Conservation (phyloP, 2,113 vertebrate species). For the Brevimyrus niger region DNA sequence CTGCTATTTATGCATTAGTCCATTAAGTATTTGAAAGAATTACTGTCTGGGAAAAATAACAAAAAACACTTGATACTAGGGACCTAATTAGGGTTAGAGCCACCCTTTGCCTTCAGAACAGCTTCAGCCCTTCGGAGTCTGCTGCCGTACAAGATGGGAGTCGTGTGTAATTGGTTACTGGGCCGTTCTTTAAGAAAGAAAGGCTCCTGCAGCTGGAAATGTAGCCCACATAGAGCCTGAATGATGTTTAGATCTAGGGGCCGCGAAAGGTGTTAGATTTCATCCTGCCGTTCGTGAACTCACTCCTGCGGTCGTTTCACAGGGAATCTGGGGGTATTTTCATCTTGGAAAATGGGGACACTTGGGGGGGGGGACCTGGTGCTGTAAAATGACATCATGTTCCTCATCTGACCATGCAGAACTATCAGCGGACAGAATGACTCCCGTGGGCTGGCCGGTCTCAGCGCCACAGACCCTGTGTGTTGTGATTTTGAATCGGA, state of each 20-base stretch:
- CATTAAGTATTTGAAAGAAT: not conserved
- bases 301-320: not conserved
- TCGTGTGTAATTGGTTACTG: not conserved
- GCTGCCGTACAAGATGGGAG: not conserved
- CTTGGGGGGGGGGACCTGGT: not conserved
- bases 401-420: not conserved
- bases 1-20: not conserved
- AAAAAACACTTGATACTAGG: not conserved
- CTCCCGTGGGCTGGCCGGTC: not conserved
- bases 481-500: not conserved
- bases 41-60: not conserved
- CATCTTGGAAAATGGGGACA: not conserved
- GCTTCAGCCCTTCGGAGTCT: not conserved
- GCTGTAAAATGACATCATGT: not conserved
- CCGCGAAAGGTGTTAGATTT: not conserved
- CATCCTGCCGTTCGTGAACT: not conserved
- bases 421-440: not conserved
- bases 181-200: not conserved
- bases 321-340: not conserved
- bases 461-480: not conserved
- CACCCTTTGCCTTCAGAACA: not conserved
- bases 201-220: not conserved
- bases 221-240: not conserved
- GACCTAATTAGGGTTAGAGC: not conserved
- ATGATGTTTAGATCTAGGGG: not conserved